Evolutionary conservation across 2,113 vertebrate genomes (phyloP).

Genomic region (Phyllostomus hastatus): DNA sequence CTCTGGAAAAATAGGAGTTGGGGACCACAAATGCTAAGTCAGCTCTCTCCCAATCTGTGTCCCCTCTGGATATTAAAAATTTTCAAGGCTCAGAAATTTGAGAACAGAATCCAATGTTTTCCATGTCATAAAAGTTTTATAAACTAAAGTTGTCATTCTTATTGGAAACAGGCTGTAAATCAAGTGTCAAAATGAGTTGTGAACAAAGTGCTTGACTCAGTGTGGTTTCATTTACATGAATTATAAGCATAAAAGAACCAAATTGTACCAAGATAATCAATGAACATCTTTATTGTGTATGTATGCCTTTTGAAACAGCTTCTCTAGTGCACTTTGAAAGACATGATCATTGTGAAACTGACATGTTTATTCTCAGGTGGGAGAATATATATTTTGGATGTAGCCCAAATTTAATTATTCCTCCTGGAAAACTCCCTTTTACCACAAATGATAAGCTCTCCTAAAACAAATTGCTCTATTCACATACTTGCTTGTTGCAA

Average conservation of each 20-base stretch:
- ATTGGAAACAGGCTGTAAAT: neutral
- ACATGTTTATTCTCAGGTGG: neutral
- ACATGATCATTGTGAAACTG: neutral
- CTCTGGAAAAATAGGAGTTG: neutral
- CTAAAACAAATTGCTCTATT: slow-evolving; percentile 13
- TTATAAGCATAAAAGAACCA: neutral
- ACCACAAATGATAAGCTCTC: neutral
- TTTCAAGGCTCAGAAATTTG: neutral
- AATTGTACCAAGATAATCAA: neutral
- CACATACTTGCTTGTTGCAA: neutral
- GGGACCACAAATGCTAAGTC: neutral
- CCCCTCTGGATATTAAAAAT: neutral
- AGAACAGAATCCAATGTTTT: neutral
- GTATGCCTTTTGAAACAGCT: neutral
- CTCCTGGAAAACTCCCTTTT: slow-evolving; percentile 7
- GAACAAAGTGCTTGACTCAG: neutral
- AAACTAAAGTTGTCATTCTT: neutral
- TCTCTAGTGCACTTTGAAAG: neutral
- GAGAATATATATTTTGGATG: slow-evolving; percentile 22
- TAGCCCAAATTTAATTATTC: neutral
- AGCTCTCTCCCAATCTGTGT: neutral
- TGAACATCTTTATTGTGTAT: neutral
- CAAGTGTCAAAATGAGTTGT: neutral
- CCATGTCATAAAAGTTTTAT: neutral
- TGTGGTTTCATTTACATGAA: neutral